Evolutionary conservation across 2,888 invertebrate genomes (phyloP).

Genomic region (Caradrina kadenii): DNA sequence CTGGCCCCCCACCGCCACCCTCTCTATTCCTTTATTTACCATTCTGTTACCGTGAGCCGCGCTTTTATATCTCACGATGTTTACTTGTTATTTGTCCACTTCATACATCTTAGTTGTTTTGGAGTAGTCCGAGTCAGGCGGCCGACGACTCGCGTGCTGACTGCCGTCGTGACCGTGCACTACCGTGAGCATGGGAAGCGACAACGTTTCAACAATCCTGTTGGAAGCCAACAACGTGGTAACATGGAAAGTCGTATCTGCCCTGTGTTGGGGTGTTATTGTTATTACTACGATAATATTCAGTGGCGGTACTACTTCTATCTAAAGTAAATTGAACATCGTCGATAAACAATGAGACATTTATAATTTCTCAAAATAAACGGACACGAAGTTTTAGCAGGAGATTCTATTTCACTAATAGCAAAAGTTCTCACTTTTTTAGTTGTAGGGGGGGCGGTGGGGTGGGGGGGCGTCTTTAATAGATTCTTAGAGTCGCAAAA

Average conservation of each 20-base stretch:
- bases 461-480: constrained; percentile 5
- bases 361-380: constrained; percentile 16
- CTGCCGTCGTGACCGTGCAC: too few species aligned
- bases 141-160: too few species aligned
- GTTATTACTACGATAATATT: too few species aligned
- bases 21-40: constrained; percentile 55
- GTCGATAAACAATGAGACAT: constrained; percentile 20
- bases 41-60: constrained; percentile 34
- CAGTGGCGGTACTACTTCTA: too few species aligned
- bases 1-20: not conserved
- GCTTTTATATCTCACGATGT: constrained; percentile 40
- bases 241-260: too few species aligned
- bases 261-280: too few species aligned
- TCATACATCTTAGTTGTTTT: constrained; percentile 49
- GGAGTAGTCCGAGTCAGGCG: not conserved
- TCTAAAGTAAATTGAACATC: constrained; percentile 5
- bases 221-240: too few species aligned
- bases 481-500: constrained; percentile 31
- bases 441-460: constrained; percentile 1
- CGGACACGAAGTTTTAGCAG: not conserved
- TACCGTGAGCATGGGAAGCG: too few species aligned
- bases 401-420: constrained; percentile 34
- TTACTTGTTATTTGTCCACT: constrained; percentile 41
- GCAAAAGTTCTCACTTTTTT: constrained; percentile 37
- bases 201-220: too few species aligned